Base-by-base conservation (phyloP, 2,113 vertebrate species). In the Grus americana region DNA sequence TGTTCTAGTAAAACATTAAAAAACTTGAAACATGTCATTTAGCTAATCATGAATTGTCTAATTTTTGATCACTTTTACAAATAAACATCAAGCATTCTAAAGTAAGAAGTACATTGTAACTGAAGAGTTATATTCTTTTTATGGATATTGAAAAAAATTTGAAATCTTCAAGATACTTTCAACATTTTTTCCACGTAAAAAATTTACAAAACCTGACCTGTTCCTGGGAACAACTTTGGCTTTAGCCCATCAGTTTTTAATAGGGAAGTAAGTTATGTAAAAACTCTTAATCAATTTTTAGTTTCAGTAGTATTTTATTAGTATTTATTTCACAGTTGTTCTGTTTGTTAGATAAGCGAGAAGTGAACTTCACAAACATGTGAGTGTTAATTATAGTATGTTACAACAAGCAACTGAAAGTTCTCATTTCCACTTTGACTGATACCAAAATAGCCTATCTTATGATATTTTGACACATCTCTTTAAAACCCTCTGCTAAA, bases 241-340 rank as follows among this genome's bases (percentile, higher is more conserved):
- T 86, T 86, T 79, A 89, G 36, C 3, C 8, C 63, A 21, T 61
- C 52, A 46, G 4, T 54, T 93, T 88, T 79, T 47, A 90, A 27
- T 23, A 73, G 11, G 4, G 15, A 86, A 66, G 6, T 19, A 68
- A 82, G 19, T 72, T 55, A 55, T 5, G 6, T 52, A 67, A 88
- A 93, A 86, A 4, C 4, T 88, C 59, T 52, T 12, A 50, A 65
- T 47, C 15, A 38, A 44, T 68, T 85, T 95, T 65, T 62, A 54
- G 14, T 84, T 94, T 82, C 61, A 58, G 14, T 76, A 68, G 6
- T 91, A 84, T 88, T 93, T 96, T 78, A 81, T 92, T 89, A 72
- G 36, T 89, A 95, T 93, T 96, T 93, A 87, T 95, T 95, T 97
- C 73, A 94, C 92, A 95, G 84, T 95, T 92, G 8, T 65, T 87